A percentile compares a stretch with the other conserved stretches of the same genome.
These are phyloP conservation scores for Nemotelus nigrinus DNA, from an alignment of 2,888 invertebrate species.

Conservation along the genomic window DNA sequence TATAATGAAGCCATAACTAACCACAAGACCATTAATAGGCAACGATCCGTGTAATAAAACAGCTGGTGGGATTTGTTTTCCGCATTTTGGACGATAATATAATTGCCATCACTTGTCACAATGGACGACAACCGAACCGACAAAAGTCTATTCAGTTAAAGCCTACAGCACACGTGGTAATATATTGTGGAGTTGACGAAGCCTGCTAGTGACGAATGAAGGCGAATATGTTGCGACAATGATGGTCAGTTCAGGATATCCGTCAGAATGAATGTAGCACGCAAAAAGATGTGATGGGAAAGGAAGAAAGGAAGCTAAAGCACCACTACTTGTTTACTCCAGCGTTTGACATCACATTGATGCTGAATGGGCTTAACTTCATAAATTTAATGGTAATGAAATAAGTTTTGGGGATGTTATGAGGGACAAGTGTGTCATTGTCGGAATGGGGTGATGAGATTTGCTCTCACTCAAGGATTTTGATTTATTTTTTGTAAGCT, in stretches of 20 bases:
- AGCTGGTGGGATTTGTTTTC: conserved; percentile 48
- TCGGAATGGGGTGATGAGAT: not conserved
- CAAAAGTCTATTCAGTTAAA: too few relatives aligned
- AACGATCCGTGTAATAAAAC: conserved; percentile 48
- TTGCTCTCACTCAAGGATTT: too few relatives aligned
- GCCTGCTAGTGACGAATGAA: too few relatives aligned
- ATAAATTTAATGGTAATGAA: conserved; percentile 15
- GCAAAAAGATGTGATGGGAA: not conserved
- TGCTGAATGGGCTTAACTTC: not conserved
- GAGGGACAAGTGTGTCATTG: not conserved
- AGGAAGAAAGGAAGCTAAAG: not conserved
- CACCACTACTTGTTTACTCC: conserved; percentile 1
- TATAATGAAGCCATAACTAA: conserved; percentile 46
- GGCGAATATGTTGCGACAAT: too few relatives aligned
- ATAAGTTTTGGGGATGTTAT: conserved; percentile 1
- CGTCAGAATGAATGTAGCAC: not conserved
- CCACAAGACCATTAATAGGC: conserved; percentile 46
- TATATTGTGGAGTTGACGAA: too few relatives aligned
- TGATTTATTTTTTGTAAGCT: too few relatives aligned
- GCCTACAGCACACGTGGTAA: too few relatives aligned
- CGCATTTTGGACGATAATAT: conserved; percentile 46
- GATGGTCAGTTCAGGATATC: not conserved
- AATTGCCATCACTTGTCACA: conserved; percentile 47
- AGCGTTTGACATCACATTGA: not conserved
- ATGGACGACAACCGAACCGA: not conserved